Evolutionary conservation across 2,113 vertebrate genomes (phyloP).

Genomic region (Larimichthys polyactis): DNA sequence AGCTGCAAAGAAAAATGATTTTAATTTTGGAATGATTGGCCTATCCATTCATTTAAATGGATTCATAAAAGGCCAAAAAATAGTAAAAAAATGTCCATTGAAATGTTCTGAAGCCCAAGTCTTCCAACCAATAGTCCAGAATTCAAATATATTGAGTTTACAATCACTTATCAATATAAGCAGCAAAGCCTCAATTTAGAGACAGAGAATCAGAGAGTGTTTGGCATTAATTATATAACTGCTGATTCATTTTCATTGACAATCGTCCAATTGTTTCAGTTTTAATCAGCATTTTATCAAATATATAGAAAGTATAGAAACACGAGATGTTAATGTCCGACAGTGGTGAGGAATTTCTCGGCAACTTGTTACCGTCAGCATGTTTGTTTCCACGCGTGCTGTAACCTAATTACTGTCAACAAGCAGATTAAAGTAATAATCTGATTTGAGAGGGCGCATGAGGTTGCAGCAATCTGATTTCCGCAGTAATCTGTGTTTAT

Average conservation of each 20-base stretch:
- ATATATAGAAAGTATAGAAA: neutral
- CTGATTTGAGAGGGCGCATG: neutral
- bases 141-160: neutral
- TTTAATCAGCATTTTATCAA: neutral
- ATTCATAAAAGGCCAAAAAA: neutral
- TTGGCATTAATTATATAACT: neutral
- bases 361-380: conserved; percentile 5
- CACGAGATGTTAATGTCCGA: neutral
- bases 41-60: neutral
- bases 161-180: neutral
- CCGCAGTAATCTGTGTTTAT: conserved; percentile 9
- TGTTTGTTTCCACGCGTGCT: neutral
- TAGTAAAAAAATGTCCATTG: neutral
- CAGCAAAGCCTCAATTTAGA: neutral
- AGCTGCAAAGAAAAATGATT: neutral
- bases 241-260: neutral
- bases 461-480: conserved; percentile 25
- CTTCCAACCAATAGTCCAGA: neutral
- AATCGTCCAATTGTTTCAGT: neutral
- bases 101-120: neutral
- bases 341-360: conserved; percentile 1
- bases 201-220: neutral
- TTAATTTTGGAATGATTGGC: neutral
- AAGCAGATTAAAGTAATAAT: conserved; percentile 21
- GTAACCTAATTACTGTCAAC: conserved; percentile 9